Conservation (phyloP, 2,797 vertebrate species). For the Siniperca undulata region DNA sequence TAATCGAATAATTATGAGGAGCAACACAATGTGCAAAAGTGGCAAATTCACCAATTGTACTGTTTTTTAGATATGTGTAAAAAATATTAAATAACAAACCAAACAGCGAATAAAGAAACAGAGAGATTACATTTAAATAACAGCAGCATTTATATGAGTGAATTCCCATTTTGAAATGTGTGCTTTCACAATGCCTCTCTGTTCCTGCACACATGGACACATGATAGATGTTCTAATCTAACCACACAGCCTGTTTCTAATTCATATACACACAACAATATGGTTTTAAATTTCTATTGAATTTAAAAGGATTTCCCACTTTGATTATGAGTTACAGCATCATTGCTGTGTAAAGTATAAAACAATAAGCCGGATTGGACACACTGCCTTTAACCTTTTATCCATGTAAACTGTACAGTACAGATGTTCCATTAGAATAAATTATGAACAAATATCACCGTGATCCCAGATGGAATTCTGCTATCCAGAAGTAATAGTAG, state of each 20-base stretch:
- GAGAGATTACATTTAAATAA: background rate
- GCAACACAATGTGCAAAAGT: background rate
- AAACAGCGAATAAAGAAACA: background rate
- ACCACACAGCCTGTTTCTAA: background rate
- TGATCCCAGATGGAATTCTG: background rate
- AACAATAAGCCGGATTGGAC: background rate
- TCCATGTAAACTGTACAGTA: background rate
- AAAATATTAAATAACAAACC: background rate
- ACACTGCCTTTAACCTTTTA: background rate
- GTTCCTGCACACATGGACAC: background rate
- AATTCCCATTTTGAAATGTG: background rate
- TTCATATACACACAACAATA: background rate
- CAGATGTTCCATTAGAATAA: background rate
- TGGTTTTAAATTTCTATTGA: background rate
- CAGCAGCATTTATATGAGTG: background rate
- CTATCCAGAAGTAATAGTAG: background rate
- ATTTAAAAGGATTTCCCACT: background rate
- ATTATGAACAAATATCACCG: background rate
- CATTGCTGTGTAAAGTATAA: background rate
- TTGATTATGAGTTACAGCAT: background rate
- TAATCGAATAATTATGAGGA: too few relatives aligned
- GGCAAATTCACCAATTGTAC: background rate
- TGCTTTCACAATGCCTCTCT: background rate
- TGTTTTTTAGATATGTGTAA: background rate
- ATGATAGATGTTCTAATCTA: background rate